Percentiles rank a stretch among this genome's conserved stretches.
Evolutionary conservation across 1,140 invertebrate species (phyloP).

Genomic region (Halictus rubicundus): DNA sequence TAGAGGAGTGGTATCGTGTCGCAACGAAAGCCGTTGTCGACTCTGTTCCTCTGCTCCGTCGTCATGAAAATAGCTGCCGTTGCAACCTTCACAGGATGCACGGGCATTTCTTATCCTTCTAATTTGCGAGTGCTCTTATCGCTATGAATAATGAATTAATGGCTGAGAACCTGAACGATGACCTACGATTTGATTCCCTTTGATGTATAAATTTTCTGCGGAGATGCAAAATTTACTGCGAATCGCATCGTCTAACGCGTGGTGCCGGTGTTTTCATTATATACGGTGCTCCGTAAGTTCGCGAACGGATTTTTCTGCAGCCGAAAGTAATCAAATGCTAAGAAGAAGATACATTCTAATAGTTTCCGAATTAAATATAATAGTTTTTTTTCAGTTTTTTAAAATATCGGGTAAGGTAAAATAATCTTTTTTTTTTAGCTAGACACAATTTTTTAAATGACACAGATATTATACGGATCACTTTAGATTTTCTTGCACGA

Average conservation of each 20-base stretch:
- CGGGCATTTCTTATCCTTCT: neutral
- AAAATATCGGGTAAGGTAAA: too few species aligned
- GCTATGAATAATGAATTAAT: neutral
- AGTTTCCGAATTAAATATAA: too few species aligned
- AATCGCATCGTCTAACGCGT: neutral
- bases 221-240: neutral
- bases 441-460: neutral
- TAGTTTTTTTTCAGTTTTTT: too few species aligned
- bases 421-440: too few species aligned
- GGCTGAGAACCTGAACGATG: neutral
- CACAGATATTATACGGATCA: neutral
- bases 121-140: neutral
- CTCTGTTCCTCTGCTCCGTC: constrained; percentile 43
- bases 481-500: neutral
- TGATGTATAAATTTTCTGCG: neutral
- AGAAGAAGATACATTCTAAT: too few species aligned
- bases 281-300: too few species aligned
- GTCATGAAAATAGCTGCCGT: constrained; percentile 42
- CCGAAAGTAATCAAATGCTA: too few species aligned
- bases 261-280: too few species aligned
- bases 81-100: neutral
- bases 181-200: neutral
- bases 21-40: constrained; percentile 68
- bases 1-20: constrained; percentile 76
- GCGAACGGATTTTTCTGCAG: too few species aligned